Evolutionary conservation across 2,888 invertebrate genomes (phyloP), one percentile per base, ranked within the genome.

Genomic region (Corythucha ciliata): DNA sequence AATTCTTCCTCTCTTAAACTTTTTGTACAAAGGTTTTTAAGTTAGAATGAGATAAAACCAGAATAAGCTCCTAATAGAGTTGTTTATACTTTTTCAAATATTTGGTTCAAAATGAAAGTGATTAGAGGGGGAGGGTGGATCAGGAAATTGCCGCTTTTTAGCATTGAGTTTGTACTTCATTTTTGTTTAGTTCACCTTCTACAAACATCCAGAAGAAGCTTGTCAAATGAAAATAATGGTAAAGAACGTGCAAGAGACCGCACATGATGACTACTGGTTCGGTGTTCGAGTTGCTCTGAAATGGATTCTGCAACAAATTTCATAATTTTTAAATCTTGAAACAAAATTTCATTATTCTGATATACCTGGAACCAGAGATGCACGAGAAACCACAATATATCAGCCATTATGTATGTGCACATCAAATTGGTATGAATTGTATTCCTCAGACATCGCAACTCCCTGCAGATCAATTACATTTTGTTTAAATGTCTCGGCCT

Each of bases 131-230:
- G n/a, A n/a, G n/a, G n/a, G n/a, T n/a, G n/a, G n/a, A n/a, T n/a
- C n/a, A n/a, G n/a, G n/a, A n/a, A n/a, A n/a, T n/a, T n/a, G n/a
- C n/a, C n/a, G n/a, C n/a, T n/a, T n/a, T n/a, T n/a, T n/a, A n/a
- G n/a, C n/a, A n/a, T n/a, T n/a, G n/a, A n/a, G n/a, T n/a, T n/a
- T n/a, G n/a, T n/a, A n/a, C n/a, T n/a, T n/a, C n/a, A n/a, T n/a
- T n/a, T n/a, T n/a, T n/a, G n/a, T n/a, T n/a, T n/a, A n/a, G 61
- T 68, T 70, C 71, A 89, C 90, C 91, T 80, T 91, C 91, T 21
- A 94, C 90, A 63, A 94, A 83, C 94, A 96, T 96, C 94, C 94
- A 96, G 72, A 93, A 94, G 75, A 93, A 94, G 67, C 91, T 93
- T 16, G 93, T 90, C 63, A 90, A 75, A 65, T 89, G 87, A 65